A percentile compares a stretch with the other conserved stretches of the same genome.
These are phyloP conservation scores for Watsonalla binaria DNA, from an alignment of 2,888 invertebrate genomes.

Conservation along the genomic window DNA sequence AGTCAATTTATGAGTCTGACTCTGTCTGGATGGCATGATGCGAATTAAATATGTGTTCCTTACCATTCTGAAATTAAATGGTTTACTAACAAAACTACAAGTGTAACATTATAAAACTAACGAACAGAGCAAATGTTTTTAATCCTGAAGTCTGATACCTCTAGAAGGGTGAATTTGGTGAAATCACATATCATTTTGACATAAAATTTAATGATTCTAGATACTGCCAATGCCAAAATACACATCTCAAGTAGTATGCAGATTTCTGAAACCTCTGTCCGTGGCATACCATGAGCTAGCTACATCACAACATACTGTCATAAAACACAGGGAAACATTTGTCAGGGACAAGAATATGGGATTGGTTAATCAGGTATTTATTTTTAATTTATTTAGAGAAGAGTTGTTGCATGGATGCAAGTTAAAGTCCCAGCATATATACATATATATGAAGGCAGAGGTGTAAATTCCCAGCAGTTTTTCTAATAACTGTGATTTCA, in stretches of 20 bases:
- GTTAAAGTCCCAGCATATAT: no score
- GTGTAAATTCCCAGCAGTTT: no score
- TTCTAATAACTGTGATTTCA: no score
- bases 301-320: conserved; percentile 86
- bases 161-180: no score
- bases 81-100: not conserved
- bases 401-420: not conserved
- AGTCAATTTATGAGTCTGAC: not conserved
- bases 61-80: no score
- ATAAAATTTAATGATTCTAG: conserved; percentile 38
- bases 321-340: conserved; percentile 91
- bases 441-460: no score
- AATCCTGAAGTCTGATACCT: no score
- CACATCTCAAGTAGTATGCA: conserved; percentile 91
- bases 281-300: conserved; percentile 93
- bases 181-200: no score
- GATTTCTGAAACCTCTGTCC: conserved; percentile 91
- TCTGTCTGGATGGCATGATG: not conserved
- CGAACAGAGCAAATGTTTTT: not conserved
- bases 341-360: conserved; percentile 88
- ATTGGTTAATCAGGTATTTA: conserved; percentile 83
- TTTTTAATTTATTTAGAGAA: not conserved
- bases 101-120: not conserved
- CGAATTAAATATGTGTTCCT: not conserved
- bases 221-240: conserved; percentile 89